phyloP scores from a whole-genome alignment of 2,113 vertebrate genomes.

The Spilogale gracilis region DNA sequence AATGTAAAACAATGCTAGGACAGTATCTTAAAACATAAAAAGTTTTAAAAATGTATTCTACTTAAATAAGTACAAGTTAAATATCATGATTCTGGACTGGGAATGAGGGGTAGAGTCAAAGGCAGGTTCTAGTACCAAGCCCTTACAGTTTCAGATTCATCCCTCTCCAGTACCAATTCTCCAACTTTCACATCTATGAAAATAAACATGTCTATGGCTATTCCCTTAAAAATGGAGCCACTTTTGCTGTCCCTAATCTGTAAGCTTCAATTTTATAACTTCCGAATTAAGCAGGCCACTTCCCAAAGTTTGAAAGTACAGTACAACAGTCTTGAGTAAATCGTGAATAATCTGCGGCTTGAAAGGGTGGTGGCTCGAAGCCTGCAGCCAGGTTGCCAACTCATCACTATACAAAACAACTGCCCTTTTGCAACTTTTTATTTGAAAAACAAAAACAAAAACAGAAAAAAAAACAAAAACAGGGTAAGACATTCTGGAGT shows the following conservation, averaged over 20 bases:
- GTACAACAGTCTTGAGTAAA: background rate
- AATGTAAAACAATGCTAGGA: background rate
- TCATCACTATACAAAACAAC: conserved; percentile 61
- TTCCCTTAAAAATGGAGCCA: background rate
- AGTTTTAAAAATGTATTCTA: background rate
- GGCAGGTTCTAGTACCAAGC: background rate
- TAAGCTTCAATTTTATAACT: background rate
- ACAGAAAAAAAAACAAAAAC: background rate
- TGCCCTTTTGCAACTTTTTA: conserved; percentile 48
- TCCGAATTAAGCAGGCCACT: background rate
- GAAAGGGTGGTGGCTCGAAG: background rate
- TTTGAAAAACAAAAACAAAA: background rate
- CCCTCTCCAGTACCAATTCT: background rate
- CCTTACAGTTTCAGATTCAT: background rate
- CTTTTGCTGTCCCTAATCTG: background rate
- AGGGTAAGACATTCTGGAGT: background rate
- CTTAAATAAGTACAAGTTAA: background rate
- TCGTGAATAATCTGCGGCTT: background rate
- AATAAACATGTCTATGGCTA: background rate
- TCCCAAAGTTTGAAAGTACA: background rate
- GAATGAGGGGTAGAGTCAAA: background rate
- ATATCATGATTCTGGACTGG: background rate
- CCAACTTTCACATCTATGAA: background rate
- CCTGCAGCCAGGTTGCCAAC: conserved; percentile 55
- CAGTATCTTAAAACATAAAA: background rate